phyloP scores from a whole-genome alignment of 1,140 invertebrate species.

The Penaeus chinensis region DNA sequence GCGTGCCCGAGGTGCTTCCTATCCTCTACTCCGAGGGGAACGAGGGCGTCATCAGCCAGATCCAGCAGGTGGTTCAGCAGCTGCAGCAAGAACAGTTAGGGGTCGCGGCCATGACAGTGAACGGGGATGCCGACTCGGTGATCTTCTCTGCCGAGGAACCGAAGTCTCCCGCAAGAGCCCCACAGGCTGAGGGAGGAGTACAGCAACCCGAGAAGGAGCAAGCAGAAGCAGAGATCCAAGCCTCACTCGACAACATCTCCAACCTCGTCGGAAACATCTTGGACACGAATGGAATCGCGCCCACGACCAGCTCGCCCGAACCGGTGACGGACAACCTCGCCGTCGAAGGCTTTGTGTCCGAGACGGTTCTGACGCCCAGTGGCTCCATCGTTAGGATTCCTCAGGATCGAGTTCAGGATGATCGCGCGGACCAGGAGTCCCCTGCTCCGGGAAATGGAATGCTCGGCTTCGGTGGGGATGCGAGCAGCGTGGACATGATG shows the following conservation, averaged over 20 bases:
- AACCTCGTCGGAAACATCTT: not conserved
- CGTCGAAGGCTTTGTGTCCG: not conserved
- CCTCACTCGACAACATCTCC: not conserved
- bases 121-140: no score
- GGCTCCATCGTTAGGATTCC: not conserved
- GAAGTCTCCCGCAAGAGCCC: no score
- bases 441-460: no score
- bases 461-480: no score
- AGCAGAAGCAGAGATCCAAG: no score
- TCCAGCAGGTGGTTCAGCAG: conserved; percentile 39
- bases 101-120: no score
- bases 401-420: no score
- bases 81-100: conserved; percentile 33
- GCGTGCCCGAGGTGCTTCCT: not conserved
- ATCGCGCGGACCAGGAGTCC: no score
- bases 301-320: not conserved
- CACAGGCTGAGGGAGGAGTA: no score
- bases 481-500: conserved; percentile 32
- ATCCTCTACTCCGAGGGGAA: conserved; percentile 35
- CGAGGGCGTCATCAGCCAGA: conserved; percentile 43
- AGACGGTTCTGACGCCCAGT: not conserved
- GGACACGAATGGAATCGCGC: not conserved
- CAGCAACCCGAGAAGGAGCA: no score
- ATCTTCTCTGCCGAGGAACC: no score
- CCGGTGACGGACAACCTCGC: conserved; percentile 3